Percentiles rank a stretch among this genome's conserved stretches.
phyloP scores from a whole-genome alignment of 92 coral and sea anemone genomes.

The Epizoanthus stellaris region DNA sequence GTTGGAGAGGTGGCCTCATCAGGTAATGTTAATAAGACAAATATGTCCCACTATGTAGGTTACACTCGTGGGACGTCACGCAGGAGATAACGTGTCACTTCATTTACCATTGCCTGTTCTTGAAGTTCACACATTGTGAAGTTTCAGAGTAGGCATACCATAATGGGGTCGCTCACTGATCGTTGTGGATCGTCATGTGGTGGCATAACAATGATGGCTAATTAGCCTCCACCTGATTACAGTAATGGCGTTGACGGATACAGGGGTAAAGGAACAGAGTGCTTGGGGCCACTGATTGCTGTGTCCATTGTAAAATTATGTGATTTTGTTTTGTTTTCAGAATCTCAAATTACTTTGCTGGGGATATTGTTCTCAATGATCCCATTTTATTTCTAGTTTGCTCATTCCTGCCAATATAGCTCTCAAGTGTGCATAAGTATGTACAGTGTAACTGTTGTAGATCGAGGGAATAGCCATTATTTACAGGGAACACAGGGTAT shows the following conservation, averaged over 20 bases:
- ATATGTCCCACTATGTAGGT: not conserved
- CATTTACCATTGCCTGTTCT: not conserved
- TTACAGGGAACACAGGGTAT: too few relatives aligned
- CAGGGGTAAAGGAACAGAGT: constrained; percentile 35
- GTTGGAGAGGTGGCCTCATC: constrained; percentile 74
- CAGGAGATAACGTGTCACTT: not conserved
- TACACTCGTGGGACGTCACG: not conserved
- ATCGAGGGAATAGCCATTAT: too few relatives aligned
- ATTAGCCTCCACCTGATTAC: not conserved
- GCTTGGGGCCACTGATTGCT: not conserved
- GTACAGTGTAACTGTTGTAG: not conserved
- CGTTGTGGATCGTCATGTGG: not conserved
- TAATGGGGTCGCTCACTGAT: not conserved
- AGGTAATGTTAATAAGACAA: constrained; percentile 56
- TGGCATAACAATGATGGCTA: constrained; percentile 18
- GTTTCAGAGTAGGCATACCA: not conserved
- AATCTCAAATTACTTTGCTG: not conserved
- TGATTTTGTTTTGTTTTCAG: not conserved
- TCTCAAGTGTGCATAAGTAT: not conserved
- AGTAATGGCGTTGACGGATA: constrained; percentile 15
- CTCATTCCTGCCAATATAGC: constrained; percentile 37
- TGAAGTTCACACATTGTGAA: not conserved
- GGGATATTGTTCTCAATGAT: not conserved
- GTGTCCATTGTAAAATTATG: not conserved
- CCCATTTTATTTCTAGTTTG: not conserved